Conservation (phyloP, 2,113 vertebrate species). For the Austrofundulus limnaeus region DNA sequence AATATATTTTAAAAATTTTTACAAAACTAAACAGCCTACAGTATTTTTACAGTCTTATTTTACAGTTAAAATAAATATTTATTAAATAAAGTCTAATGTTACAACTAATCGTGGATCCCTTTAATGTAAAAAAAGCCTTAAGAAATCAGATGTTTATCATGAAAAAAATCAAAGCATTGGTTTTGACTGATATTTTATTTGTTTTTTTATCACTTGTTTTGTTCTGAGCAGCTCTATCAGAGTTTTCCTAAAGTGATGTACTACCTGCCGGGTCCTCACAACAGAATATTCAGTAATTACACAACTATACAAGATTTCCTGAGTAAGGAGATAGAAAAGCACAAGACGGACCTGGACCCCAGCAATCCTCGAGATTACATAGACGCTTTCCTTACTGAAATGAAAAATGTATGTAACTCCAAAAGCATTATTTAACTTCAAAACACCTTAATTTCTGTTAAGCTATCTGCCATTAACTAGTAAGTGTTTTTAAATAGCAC, state of each 20-base stretch:
- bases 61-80: too few species aligned
- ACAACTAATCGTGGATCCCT: too few species aligned
- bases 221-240: conserved; percentile 72
- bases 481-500: conserved; percentile 41
- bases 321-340: conserved; percentile 56
- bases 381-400: conserved; percentile 81
- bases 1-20: too few species aligned
- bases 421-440: not conserved
- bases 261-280: conserved; percentile 80
- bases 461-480: not conserved
- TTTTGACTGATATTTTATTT: conserved; percentile 54
- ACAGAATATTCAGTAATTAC: conserved; percentile 60
- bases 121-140: too few species aligned
- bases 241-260: conserved; percentile 77
- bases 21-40: too few species aligned
- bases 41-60: too few species aligned
- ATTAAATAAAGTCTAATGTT: too few species aligned
- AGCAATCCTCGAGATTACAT: conserved; percentile 80
- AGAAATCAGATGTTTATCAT: not conserved
- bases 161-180: not conserved
- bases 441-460: not conserved
- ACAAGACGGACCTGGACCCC: conserved; percentile 78
- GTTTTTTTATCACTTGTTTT: not conserved
- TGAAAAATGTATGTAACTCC: conserved; percentile 71
- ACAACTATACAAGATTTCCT: conserved; percentile 50